Conservation (phyloP, 2,888 invertebrate species). For the Dinocampus coccinellae region DNA sequence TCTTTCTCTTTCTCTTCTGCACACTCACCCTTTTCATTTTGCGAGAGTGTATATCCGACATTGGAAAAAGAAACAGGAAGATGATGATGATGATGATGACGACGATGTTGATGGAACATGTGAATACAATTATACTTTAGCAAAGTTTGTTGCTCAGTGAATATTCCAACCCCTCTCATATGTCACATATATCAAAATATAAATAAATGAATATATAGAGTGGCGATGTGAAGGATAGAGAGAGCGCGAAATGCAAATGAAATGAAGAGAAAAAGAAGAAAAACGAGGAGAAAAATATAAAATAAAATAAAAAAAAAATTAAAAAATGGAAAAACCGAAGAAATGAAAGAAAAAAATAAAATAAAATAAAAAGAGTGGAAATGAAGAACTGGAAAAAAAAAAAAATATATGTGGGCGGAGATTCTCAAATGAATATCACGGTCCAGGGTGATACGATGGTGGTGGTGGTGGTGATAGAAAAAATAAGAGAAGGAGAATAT, state of each 20-base stretch:
- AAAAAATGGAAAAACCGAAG: no score
- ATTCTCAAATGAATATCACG: slow-evolving; percentile 28
- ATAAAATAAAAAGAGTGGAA: slow-evolving; percentile 27
- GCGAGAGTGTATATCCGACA: background rate
- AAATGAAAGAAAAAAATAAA: no score
- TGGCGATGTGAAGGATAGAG: background rate
- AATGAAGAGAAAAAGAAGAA: no score
- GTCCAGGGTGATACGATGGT: background rate
- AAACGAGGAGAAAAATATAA: no score
- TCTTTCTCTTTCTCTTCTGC: background rate
- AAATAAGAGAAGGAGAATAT: slow-evolving; percentile 33
- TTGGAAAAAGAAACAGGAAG: background rate
- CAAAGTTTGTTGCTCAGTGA: slow-evolving; percentile 3
- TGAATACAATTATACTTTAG: slow-evolving; percentile 54
- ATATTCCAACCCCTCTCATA: slow-evolving; percentile 1
- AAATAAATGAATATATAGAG: slow-evolving; percentile 24
- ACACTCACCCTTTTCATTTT: background rate
- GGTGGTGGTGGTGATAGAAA: slow-evolving; percentile 25
- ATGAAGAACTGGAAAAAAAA: background rate
- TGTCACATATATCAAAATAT: slow-evolving; percentile 3
- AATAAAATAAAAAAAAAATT: no score
- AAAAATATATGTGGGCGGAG: slow-evolving; percentile 39
- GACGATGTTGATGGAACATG: slow-evolving; percentile 38
- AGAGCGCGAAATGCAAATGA: no score
- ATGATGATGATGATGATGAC: background rate